phyloP scores from a whole-genome alignment of 2,888 invertebrate species.

The Entomobrya multifasciata region DNA sequence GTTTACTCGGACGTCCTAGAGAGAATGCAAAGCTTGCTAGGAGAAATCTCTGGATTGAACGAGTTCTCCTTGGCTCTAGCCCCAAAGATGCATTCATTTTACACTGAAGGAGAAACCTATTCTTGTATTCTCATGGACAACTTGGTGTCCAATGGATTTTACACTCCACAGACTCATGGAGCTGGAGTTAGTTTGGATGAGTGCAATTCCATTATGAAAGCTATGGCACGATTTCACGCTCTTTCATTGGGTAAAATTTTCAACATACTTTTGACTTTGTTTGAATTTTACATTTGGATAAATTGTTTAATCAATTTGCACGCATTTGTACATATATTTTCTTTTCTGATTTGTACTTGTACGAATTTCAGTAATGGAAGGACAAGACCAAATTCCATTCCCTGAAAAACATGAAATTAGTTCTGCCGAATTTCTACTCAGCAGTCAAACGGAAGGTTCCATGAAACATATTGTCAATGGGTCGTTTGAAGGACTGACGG shows the following conservation, averaged over 20 bases:
- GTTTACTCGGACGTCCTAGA: conserved; percentile 71
- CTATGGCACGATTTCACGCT: conserved; percentile 76
- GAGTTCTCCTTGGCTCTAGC: conserved; percentile 45
- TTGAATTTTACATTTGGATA: too few relatives aligned
- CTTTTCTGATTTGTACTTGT: neutral
- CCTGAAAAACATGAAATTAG: conserved; percentile 75
- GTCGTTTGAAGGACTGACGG: conserved; percentile 73
- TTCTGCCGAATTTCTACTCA: conserved; percentile 73
- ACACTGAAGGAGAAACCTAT: conserved; percentile 76
- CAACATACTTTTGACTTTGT: neutral
- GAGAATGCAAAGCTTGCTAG: conserved; percentile 60
- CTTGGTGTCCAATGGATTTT: conserved; percentile 74
- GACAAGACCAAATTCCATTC: conserved; percentile 65
- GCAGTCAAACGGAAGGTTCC: conserved; percentile 56
- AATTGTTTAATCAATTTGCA: too few relatives aligned
- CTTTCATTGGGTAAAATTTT: conserved; percentile 79
- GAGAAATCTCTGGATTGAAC: neutral
- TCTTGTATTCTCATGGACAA: conserved; percentile 77
- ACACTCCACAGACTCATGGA: conserved; percentile 72
- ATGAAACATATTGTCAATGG: conserved; percentile 65
- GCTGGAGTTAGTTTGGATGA: conserved; percentile 67
- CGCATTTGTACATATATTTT: neutral
- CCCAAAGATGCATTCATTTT: conserved; percentile 75
- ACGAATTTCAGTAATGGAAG: conserved; percentile 74
- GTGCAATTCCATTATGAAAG: conserved; percentile 72